Percentiles rank a stretch among this genome's conserved stretches.
Evolutionary conservation across 2,888 invertebrate species (phyloP).

Genomic region (Alitta virens): DNA sequence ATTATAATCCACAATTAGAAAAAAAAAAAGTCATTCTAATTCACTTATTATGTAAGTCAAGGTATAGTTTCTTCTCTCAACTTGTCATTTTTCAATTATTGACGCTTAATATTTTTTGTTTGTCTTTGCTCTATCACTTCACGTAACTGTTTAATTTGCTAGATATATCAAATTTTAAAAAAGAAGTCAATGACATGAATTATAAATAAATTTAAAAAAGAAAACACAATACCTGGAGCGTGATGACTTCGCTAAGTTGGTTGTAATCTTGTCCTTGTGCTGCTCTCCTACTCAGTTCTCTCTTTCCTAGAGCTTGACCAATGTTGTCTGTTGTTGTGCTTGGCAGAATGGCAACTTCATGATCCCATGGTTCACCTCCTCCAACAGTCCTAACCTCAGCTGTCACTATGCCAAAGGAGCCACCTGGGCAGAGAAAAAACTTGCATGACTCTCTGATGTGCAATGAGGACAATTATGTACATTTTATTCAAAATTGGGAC

Average conservation of each 20-base stretch:
- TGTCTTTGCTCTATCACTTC: too few species aligned
- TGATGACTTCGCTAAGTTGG: conserved; percentile 37
- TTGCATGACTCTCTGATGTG: too few species aligned
- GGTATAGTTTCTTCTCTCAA: too few species aligned
- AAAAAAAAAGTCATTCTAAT: neutral
- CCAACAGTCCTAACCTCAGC: conserved; percentile 51
- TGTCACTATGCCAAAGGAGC: conserved; percentile 43
- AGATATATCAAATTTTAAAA: too few species aligned
- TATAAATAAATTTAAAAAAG: neutral
- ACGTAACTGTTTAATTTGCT: too few species aligned
- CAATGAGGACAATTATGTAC: neutral
- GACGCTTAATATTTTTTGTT: too few species aligned
- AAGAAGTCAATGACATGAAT: too few species aligned
- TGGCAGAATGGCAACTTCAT: conserved; percentile 35
- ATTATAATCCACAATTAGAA: neutral
- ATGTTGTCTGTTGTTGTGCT: conserved; percentile 42
- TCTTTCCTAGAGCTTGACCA: conserved; percentile 40
- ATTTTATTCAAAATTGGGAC: neutral
- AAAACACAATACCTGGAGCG: conserved; percentile 26
- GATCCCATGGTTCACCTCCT: conserved; percentile 52
- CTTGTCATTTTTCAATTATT: too few species aligned
- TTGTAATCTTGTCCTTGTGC: conserved; percentile 43
- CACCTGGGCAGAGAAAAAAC: conserved; percentile 35
- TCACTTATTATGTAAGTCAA: too few species aligned
- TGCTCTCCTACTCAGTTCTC: conserved; percentile 34